A percentile compares a stretch with the other conserved stretches of the same genome.
Evolutionary conservation across 2,888 invertebrate genomes (phyloP).

Genomic region (Hydropsyche betteni): DNA sequence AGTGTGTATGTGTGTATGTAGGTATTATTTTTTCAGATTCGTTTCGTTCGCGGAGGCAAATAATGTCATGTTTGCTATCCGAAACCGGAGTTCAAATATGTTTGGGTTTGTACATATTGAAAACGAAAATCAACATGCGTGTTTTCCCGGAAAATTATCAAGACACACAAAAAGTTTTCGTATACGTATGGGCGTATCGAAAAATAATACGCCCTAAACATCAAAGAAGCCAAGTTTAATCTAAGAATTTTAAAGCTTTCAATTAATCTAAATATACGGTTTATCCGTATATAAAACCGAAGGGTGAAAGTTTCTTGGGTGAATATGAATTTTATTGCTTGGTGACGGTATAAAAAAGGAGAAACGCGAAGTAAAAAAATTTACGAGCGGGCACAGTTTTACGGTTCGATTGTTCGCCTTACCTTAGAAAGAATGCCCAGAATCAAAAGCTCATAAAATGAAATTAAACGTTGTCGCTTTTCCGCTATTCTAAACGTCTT

Average conservation of each 20-base stretch:
- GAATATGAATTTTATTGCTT: slow-evolving; percentile 27
- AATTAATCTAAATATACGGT: too few species aligned
- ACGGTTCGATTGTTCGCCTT: slow-evolving; percentile 28
- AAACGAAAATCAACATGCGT: slow-evolving; percentile 3
- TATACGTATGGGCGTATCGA: too few species aligned
- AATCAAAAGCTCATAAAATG: slow-evolving; percentile 35
- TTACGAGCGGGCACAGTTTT: slow-evolving; percentile 32
- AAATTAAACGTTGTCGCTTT: slow-evolving; percentile 36
- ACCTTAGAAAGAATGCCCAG: slow-evolving; percentile 22
- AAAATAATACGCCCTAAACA: too few species aligned
- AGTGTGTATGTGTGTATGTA: neutral
- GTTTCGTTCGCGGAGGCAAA: slow-evolving; percentile 25
- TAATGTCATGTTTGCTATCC: slow-evolving; percentile 16
- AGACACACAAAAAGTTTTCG: neutral
- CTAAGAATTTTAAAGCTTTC: too few species aligned
- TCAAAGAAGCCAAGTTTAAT: too few species aligned
- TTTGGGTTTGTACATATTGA: slow-evolving; percentile 9
- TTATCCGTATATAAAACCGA: too few species aligned
- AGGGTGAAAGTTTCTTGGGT: slow-evolving; percentile 1
- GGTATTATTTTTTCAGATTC: slow-evolving; percentile 1
- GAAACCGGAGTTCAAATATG: slow-evolving; percentile 19
- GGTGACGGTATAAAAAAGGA: slow-evolving; percentile 14
- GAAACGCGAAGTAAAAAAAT: slow-evolving; percentile 20
- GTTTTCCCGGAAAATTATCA: slow-evolving; percentile 14
- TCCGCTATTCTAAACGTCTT: slow-evolving; percentile 34